These are phyloP conservation scores for Orchesellides sinensis DNA, from an alignment of 2,888 invertebrate genomes.

Conservation along the genomic window DNA sequence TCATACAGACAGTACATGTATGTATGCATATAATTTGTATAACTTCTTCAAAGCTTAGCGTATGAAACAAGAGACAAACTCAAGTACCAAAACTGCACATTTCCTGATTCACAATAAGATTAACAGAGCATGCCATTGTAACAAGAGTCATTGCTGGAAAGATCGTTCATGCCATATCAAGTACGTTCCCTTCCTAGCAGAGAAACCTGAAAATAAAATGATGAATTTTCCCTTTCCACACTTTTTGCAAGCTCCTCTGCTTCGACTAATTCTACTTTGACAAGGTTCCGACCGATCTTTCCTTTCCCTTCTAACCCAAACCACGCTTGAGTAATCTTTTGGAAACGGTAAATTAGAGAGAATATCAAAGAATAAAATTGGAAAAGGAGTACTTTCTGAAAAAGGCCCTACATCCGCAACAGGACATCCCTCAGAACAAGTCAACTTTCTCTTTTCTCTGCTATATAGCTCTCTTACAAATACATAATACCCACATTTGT, in stretches of 20 bases:
- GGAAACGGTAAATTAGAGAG: slow-evolving; percentile 22
- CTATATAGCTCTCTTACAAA: too few relatives aligned
- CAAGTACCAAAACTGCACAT: too few relatives aligned
- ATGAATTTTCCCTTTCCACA: slow-evolving; percentile 31
- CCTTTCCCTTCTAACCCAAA: background rate
- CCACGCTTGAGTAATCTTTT: slow-evolving; percentile 17
- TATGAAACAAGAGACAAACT: too few relatives aligned
- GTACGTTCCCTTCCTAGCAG: background rate
- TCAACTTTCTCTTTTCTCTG: too few relatives aligned
- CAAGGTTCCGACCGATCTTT: background rate
- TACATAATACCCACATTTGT: too few relatives aligned
- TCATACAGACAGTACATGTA: too few relatives aligned
- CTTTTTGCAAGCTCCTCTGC: background rate
- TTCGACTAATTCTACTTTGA: background rate
- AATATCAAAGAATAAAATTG: slow-evolving; percentile 12
- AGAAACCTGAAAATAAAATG: slow-evolving; percentile 5
- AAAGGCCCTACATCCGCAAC: background rate
- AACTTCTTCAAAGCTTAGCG: too few relatives aligned
- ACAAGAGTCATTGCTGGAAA: background rate
- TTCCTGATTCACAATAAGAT: too few relatives aligned
- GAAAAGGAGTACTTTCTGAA: slow-evolving; percentile 1
- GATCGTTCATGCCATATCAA: slow-evolving; percentile 5
- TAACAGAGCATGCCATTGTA: too few relatives aligned
- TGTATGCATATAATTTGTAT: too few relatives aligned
- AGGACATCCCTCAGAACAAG: too few relatives aligned